Base-by-base conservation (phyloP, 1,140 invertebrate species). In the Ceratosolen solmsi region DNA sequence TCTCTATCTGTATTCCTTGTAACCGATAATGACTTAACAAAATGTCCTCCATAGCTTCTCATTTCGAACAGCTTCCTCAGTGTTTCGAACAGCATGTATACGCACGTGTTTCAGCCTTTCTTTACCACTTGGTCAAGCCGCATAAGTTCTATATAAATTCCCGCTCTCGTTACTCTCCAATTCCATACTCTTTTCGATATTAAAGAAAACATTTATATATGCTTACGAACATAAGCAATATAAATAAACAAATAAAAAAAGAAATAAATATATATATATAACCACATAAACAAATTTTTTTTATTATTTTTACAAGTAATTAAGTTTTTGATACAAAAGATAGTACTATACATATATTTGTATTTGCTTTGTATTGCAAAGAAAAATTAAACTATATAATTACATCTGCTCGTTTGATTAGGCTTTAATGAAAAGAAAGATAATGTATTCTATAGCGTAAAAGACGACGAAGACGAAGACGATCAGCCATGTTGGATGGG, bases 1-100 rank as follows among this genome's bases (percentile, higher is more conserved):
- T 90, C 89, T 89, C 89, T 86, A 84, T 87, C 63, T 65, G 87
- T 84, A 83, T 84, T 83, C 70, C 88, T 80, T 90, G 89, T 90
- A 89, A 86, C 86, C 87, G 89, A 90, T 90, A 90, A 88, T 90
- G 86, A 86, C 77, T 71, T 84, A 80, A 89, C 88, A 90, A 90
- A 90, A 87, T 89, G 86, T 84, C 82, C 25, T 41, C 77, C 83
- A 80, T 73, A 70, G 38, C 54, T 46, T 85, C 83, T 86, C 84
- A 82, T 83, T 30, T 56, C 72, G 51, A 56, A 65, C 27, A 25
- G 33, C 22, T 68, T 38, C 63, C 33, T 38, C 22, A 7, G 9
- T n/a, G 63, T 33, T 3, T n/a, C 63, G 33, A n/a, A 38, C 33
- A 36, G 4, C 30, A 13, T 36, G 60, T 65, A n/a, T 33, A 38